Evolutionary conservation across 2,113 vertebrate species (phyloP), one percentile per base, ranked within the genome.

Genomic region (Hyperopisus bebe): DNA sequence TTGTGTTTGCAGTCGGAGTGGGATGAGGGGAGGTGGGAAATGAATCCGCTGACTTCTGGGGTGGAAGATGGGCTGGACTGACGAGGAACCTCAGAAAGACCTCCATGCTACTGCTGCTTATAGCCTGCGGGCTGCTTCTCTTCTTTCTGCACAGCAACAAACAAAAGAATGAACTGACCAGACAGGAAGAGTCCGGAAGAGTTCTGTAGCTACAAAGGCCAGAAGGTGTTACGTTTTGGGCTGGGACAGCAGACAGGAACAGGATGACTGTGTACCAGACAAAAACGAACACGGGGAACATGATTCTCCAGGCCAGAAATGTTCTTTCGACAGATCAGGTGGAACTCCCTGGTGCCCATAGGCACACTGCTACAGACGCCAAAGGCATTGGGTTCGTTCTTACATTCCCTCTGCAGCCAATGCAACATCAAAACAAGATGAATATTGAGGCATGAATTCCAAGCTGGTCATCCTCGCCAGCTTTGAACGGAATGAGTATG

Each of bases 91-190:
- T 91, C 91, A 74, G 88, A 82, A 11, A 66, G 62, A 80, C 77
- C 19, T 77, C 93, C 93, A 92, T 70, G 93, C 97, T 96, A 99
- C 96, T 99, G 98, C 96, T 99, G 98, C 94, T 99, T 98, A 97
- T 98, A 99, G 94, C 99, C 98, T 39, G 97, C 96, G 89, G 98
- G 98, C 94, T 98, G 98, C 95, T 96, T 95, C 93, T 96, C 94
- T 91, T 97, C 97, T 96, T 97, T 98, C 98, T 99, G 97, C 21
- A 84, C 48, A 87, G 39, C 89, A 88, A 85, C 21, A 90, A 39
- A 0, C 47, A 91, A 89, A 89, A 39, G 77, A 80, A 47, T 86
- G 31, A 13, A 62, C 27, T 5, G 27, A 89, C 42, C 62, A 70
- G 62, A 70, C 1, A 27, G 8, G n/a, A 31, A 42, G 44, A 11